Percentiles rank a stretch among this genome's conserved stretches.
phyloP scores from a whole-genome alignment of 1,140 invertebrate genomes.

The Ptiloglossa arizonensis region DNA sequence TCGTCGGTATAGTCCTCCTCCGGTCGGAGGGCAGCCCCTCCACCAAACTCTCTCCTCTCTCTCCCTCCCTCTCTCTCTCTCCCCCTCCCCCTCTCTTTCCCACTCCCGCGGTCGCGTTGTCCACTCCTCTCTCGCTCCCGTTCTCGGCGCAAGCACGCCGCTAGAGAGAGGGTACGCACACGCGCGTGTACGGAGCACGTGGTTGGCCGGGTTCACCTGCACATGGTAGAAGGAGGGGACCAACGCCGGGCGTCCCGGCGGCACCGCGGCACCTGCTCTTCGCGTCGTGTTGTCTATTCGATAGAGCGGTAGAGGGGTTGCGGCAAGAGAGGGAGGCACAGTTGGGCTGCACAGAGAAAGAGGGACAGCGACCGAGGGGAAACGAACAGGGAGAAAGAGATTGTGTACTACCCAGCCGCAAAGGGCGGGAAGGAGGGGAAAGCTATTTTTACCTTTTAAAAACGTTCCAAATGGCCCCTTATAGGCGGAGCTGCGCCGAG shows the following conservation, averaged over 20 bases:
- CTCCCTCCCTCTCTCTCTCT: neutral
- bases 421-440: conserved; percentile 25
- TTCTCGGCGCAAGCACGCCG: neutral
- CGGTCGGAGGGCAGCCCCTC: neutral
- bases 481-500: conserved; percentile 61
- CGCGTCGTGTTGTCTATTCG: conserved; percentile 56
- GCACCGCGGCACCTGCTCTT: conserved; percentile 52
- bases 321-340: conserved; percentile 28
- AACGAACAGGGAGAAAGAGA: conserved; percentile 7
- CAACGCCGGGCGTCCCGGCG: conserved; percentile 55
- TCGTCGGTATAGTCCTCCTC: neutral
- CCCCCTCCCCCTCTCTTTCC: neutral
- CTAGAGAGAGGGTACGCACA: conserved; percentile 36
- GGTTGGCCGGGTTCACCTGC: conserved; percentile 63
- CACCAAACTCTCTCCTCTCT: neutral
- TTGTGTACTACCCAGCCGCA: neutral
- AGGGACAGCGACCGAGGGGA: conserved; percentile 12
- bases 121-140: neutral
- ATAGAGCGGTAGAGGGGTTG: conserved; percentile 35
- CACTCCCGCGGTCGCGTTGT: neutral
- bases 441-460: conserved; percentile 65
- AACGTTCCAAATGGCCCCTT: conserved; percentile 49
- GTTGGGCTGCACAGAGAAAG: conserved; percentile 13
- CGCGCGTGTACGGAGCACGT: conserved; percentile 54
- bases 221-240: conserved; percentile 59